Evolutionary conservation across 2,888 invertebrate species (phyloP), one percentile per base, ranked within the genome.

Genomic region (Atherix ibis): DNA sequence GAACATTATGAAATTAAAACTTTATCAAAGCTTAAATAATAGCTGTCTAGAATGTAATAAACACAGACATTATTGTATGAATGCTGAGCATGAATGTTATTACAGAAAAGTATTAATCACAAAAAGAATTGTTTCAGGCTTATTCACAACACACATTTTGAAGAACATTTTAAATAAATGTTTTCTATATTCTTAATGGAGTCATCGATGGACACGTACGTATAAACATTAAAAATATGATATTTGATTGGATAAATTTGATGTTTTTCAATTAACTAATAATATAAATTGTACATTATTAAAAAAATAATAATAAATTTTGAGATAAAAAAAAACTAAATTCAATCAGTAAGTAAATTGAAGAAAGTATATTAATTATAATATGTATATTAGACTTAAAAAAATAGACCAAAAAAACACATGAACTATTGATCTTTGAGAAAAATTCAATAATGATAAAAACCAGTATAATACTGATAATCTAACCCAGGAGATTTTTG

Each of bases 81-180:
- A 41, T 44, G 47, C 43, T 41, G 42, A 40, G 47, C 42, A 46
- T 49, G 49, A 46, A 44, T 48, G 50, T 38, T 43, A 39, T 37
- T 43, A 44, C 42, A 44, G 42, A 49, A 48, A 46, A 46, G 38
- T 48, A 50, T 50, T 50, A 50, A 50, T 50, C 48, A 46, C 46
- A 47, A 45, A 38, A 42, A 47, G 47, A 47, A 48, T 50, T 49
- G 48, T 50, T 50, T 48, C 48, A 50, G 50, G 50, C 44, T 39
- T 41, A 38, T 35, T 27, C 34, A 37, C 44, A 44, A 45, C 45
- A 44, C 44, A 42, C 31, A 10, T 12, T 22, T n/a, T 34, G 37
- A 40, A 34, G 39, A 42, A 37, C 38, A 37, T 42, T 42, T 38
- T 37, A 44, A 38, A 42, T 41, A 42, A 18, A 12, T 30, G 18